phyloP scores from a whole-genome alignment of 2,797 vertebrate species.

The Dromococcyx pavoninus region DNA sequence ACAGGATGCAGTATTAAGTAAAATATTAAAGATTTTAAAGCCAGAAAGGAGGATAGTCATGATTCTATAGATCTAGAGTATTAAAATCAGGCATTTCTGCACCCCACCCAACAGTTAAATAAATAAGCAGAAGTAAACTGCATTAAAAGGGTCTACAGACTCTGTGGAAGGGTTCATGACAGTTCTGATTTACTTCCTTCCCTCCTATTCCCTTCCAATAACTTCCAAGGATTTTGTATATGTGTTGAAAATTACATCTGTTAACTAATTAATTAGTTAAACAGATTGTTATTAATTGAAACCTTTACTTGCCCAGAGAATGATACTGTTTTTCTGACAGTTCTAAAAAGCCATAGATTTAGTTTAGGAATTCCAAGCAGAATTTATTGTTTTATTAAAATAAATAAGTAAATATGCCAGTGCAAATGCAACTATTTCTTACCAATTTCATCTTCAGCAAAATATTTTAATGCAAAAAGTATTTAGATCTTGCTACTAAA shows the following conservation, averaged over 20 bases:
- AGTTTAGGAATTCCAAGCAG: not conserved
- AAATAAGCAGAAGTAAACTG: not conserved
- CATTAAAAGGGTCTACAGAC: not conserved
- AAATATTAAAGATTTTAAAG: not conserved
- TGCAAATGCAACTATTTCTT: not conserved
- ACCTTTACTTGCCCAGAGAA: no score
- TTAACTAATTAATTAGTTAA: not conserved
- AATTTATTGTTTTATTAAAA: not conserved
- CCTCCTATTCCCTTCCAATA: not conserved
- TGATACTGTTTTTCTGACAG: not conserved
- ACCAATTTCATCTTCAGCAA: fast-evolving
- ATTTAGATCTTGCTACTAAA: not conserved
- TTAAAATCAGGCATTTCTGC: not conserved
- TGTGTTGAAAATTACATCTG: no score
- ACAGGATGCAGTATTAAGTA: not conserved
- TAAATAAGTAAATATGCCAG: not conserved
- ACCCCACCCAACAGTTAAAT: not conserved
- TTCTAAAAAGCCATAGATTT: not conserved
- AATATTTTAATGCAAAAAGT: not conserved
- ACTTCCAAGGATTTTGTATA: no score
- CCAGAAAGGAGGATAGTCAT: not conserved
- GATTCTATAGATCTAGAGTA: not conserved
- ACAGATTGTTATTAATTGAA: not conserved
- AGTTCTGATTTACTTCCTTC: not conserved
- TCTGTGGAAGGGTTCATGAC: not conserved